phyloP scores from a whole-genome alignment of 1,140 invertebrate species.

The Drosophila kanapiae region DNA sequence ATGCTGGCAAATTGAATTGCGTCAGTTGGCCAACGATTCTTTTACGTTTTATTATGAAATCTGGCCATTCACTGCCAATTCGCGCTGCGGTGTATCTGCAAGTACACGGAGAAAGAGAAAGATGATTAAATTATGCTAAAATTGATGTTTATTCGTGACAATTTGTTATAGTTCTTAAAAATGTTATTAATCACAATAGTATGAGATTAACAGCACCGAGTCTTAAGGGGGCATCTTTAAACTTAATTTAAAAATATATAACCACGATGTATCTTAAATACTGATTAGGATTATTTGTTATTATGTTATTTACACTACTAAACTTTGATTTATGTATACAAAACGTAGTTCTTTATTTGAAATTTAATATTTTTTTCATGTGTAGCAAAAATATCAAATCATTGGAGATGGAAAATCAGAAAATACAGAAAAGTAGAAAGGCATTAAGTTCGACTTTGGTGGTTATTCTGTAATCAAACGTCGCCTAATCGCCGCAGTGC shows the following conservation, averaged over 20 bases:
- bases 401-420: constrained; percentile 15
- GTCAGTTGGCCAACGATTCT: constrained; percentile 64
- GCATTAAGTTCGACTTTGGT: constrained; percentile 23
- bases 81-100: constrained; percentile 58
- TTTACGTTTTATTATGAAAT: constrained; percentile 78
- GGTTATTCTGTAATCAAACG: constrained; percentile 63
- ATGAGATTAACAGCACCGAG: neutral
- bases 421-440: constrained; percentile 54
- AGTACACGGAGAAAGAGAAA: constrained; percentile 29
- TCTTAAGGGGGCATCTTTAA: neutral
- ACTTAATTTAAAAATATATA: neutral
- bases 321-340: neutral
- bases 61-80: constrained; percentile 75
- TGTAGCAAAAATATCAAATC: constrained; percentile 14
- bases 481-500: constrained; percentile 31
- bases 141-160: neutral
- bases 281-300: neutral
- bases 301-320: neutral
- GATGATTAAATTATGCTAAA: constrained; percentile 12
- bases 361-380: neutral
- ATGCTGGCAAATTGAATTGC: constrained; percentile 78
- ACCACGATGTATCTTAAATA: neutral
- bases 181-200: neutral
- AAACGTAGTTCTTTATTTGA: neutral
- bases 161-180: neutral